phyloP scores from a whole-genome alignment of 2,888 invertebrate species.

The Sabellastarte sp. region DNA sequence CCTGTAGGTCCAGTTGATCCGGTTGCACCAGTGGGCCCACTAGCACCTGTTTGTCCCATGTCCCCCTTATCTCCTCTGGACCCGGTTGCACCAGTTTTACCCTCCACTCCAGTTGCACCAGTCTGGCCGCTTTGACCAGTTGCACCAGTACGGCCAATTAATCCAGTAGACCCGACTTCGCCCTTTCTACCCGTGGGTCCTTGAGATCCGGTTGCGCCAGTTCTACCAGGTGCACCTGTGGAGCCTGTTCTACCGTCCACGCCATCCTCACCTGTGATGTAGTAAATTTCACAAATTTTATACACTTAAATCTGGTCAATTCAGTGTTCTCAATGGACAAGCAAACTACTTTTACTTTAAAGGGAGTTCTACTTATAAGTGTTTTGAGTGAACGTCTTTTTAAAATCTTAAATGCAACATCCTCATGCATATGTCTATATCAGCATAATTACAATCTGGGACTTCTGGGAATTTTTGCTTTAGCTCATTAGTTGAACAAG shows the following conservation, averaged over 20 bases:
- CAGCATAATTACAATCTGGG: no score
- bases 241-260: neutral
- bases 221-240: neutral
- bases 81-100: slow-evolving; percentile 2
- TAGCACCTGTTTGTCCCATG: neutral
- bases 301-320: no score
- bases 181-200: neutral
- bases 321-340: no score
- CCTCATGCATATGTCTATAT: no score
- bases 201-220: slow-evolving; percentile 4
- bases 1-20: slow-evolving; percentile 3
- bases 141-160: neutral
- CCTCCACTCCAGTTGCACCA: neutral
- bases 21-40: neutral
- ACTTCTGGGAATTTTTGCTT: no score
- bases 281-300: no score
- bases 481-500: no score
- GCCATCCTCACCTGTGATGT: no score
- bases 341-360: no score
- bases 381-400: no score
- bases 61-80: neutral
- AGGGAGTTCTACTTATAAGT: no score
- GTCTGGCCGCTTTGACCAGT: neutral
- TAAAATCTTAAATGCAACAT: no score
- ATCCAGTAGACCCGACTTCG: neutral